Conservation (phyloP, 2,113 vertebrate genomes). For the Eulemur macaco region DNA sequence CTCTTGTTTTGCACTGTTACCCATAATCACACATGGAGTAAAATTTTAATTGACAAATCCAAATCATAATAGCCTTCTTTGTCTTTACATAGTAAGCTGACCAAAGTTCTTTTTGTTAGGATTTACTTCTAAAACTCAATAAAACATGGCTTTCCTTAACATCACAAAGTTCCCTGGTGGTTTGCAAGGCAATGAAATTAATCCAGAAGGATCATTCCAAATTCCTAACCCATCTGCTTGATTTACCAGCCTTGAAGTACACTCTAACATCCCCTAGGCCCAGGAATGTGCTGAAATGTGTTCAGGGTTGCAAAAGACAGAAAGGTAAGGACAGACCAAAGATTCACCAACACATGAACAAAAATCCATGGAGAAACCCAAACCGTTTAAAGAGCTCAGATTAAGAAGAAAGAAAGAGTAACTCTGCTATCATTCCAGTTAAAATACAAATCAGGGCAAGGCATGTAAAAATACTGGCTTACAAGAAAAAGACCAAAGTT, state of each 20-base stretch:
- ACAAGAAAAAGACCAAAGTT: background rate
- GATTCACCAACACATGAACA: background rate
- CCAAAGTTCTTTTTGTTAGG: background rate
- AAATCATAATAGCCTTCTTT: background rate
- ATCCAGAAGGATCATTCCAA: background rate
- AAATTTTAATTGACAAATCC: background rate
- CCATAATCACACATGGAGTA: background rate
- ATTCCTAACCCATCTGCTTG: background rate
- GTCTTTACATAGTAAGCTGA: background rate
- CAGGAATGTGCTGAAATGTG: background rate
- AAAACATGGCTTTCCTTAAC: background rate
- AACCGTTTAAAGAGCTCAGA: background rate
- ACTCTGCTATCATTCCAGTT: background rate
- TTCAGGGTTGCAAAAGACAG: background rate
- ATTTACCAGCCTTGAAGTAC: background rate
- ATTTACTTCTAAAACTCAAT: conserved; percentile 23
- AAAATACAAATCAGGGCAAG: background rate
- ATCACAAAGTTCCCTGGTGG: background rate
- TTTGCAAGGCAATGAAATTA: background rate
- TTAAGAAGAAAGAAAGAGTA: background rate
- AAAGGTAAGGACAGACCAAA: background rate
- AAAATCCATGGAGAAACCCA: background rate
- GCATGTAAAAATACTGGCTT: background rate
- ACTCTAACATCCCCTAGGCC: rapidly evolving
- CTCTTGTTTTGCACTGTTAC: background rate